Conservation (phyloP, 1,140 invertebrate genomes). For the Berghia stephanieae region DNA sequence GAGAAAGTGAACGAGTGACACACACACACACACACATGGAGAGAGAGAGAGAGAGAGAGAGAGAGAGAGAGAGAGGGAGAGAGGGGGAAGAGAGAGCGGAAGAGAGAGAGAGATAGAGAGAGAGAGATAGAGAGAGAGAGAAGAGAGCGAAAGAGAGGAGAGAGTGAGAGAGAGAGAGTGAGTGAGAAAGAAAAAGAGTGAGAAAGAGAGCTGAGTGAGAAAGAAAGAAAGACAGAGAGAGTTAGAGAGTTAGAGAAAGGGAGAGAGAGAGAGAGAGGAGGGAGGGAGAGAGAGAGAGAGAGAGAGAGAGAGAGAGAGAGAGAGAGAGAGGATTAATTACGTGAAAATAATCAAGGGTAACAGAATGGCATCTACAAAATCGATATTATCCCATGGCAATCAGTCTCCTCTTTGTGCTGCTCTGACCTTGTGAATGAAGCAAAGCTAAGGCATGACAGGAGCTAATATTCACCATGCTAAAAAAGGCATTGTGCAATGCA, state of each 20-base stretch:
- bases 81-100: constrained; percentile 11
- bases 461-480: no score
- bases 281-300: not conserved
- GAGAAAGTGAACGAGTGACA: not conserved
- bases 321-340: not conserved
- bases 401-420: no score
- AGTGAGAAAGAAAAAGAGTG: not conserved
- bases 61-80: constrained; percentile 7
- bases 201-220: not conserved
- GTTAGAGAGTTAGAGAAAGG: not conserved
- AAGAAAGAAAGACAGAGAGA: not conserved
- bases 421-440: no score
- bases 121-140: not conserved
- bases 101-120: not conserved
- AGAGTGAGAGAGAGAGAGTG: constrained; percentile 3
- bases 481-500: no score
- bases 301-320: not conserved
- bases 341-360: not conserved
- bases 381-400: no score
- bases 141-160: constrained; percentile 3
- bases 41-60: not conserved
- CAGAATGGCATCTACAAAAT: not conserved
- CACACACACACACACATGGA: no score
- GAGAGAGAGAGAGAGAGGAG: not conserved
- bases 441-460: no score